phyloP scores from a whole-genome alignment of 2,888 invertebrate genomes.

The Unio delphinus region DNA sequence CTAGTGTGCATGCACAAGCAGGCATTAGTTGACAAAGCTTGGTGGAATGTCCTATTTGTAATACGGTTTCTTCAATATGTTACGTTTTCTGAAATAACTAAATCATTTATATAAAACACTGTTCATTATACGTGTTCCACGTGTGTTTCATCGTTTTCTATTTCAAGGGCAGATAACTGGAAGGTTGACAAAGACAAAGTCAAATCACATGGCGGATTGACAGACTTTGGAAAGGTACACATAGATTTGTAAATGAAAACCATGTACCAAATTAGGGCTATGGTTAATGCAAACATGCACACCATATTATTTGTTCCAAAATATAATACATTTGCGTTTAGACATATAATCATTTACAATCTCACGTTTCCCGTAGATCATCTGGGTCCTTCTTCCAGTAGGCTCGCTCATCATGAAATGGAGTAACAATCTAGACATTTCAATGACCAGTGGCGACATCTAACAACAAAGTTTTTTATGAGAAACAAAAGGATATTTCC shows the following conservation, averaged over 20 bases:
- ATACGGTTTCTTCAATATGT: background rate
- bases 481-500: no score
- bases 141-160: conserved; percentile 1
- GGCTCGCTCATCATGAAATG: no score
- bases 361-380: background rate
- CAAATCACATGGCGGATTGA: conserved; percentile 81
- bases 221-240: conserved; percentile 85
- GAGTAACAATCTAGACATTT: no score
- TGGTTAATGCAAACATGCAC: no score
- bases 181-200: conserved; percentile 77
- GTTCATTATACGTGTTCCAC: background rate
- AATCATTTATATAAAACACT: background rate
- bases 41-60: no score
- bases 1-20: no score
- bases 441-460: no score
- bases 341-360: background rate
- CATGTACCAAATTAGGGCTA: no score
- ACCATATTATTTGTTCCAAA: no score
- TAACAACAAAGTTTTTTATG: no score
- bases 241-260: background rate
- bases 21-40: no score
- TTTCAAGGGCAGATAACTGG: conserved; percentile 79
- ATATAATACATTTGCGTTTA: background rate
- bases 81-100: no score
- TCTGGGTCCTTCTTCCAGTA: background rate